A percentile compares a stretch with the other conserved stretches of the same genome.
Evolutionary conservation across 2,797 vertebrate genomes (phyloP).

Genomic region (Thunnus albacares): DNA sequence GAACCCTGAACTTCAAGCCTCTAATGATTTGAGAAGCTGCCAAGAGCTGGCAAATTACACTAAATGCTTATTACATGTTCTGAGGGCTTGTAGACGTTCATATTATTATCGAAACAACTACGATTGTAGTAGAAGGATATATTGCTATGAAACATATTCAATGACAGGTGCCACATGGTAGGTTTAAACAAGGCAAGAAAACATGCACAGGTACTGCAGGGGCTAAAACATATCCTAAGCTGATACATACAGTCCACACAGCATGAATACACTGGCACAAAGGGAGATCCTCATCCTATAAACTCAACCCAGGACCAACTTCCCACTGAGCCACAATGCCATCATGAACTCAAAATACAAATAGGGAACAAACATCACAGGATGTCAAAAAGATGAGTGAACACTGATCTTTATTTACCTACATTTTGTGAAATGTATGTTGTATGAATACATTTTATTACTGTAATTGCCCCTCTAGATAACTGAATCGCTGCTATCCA

Average conservation of each 20-base stretch:
- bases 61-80: constrained; percentile 36
- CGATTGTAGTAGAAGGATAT: constrained; percentile 52
- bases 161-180: background rate
- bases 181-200: background rate
- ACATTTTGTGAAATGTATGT: too few relatives aligned
- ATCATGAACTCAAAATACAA: background rate
- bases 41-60: constrained; percentile 40
- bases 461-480: too few relatives aligned
- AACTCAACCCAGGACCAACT: too few relatives aligned
- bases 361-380: background rate
- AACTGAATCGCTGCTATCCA: too few relatives aligned
- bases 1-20: constrained; percentile 33
- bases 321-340: background rate
- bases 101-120: constrained; percentile 60
- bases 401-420: background rate
- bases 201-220: background rate
- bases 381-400: background rate
- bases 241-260: background rate
- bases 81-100: constrained; percentile 37
- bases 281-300: background rate
- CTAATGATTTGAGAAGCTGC: constrained; percentile 55
- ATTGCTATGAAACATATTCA: constrained; percentile 43
- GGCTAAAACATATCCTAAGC: background rate
- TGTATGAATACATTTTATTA: too few relatives aligned
- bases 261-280: background rate